These are phyloP conservation scores for Chloropsis cyanopogon DNA, from an alignment of 2,113 vertebrate species.

Conservation along the genomic window DNA sequence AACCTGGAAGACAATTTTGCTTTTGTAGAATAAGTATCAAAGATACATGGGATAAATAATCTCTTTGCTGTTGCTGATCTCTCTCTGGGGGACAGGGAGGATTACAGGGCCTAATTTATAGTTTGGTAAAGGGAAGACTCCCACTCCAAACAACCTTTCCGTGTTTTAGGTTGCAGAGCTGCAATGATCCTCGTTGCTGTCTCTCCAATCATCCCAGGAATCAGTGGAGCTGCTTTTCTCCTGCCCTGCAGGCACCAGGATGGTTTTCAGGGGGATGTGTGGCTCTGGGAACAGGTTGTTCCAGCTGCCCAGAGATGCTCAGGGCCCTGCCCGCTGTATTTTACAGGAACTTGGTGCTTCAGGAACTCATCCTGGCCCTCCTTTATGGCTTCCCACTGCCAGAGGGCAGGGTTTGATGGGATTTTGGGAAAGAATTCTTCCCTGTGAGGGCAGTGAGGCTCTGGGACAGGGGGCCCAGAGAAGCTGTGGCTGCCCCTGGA, in stretches of 20 bases:
- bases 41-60: background rate
- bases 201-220: background rate
- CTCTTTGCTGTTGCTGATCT: background rate
- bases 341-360: background rate
- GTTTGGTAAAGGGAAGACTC: background rate
- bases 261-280: background rate
- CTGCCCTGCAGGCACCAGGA: background rate
- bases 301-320: background rate
- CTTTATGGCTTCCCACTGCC: background rate
- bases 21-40: background rate
- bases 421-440: rapidly evolving
- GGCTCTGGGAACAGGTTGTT: background rate
- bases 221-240: background rate
- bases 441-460: rapidly evolving
- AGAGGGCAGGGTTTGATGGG: rapidly evolving
- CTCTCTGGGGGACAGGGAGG: background rate
- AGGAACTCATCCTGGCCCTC: background rate
- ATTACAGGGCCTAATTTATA: background rate
- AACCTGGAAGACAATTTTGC: background rate
- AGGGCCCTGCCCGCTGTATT: rapidly evolving
- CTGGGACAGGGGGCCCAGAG: background rate
- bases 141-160: background rate
- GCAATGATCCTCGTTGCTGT: rapidly evolving
- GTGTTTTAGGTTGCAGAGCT: background rate
- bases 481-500: background rate